Conservation (phyloP, 2,113 vertebrate species). For the Benitochromis conjunctus region DNA sequence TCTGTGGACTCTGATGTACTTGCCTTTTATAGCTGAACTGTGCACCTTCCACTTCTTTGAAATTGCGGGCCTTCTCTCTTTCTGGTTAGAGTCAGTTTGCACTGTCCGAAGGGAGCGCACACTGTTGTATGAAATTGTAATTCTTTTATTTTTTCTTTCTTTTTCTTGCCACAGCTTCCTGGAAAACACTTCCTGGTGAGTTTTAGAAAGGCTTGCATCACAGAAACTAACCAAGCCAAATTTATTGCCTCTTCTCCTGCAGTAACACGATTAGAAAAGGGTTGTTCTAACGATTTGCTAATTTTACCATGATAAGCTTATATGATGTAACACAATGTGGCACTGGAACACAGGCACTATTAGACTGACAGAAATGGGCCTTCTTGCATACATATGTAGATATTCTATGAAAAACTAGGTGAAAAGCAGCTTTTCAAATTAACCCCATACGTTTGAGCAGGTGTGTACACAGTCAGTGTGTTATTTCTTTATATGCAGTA, state of each 20-base stretch:
- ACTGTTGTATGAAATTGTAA: not conserved
- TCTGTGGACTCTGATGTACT: not conserved
- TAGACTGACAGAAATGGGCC: not conserved
- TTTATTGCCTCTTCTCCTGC: not conserved
- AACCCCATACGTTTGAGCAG: not conserved
- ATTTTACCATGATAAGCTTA: not conserved
- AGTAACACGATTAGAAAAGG: not conserved
- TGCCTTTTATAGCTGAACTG: not conserved
- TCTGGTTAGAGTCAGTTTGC: not conserved
- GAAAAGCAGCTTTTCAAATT: not conserved
- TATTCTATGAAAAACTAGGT: not conserved
- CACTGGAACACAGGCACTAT: not conserved
- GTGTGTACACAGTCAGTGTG: not conserved
- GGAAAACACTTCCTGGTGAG: not conserved
- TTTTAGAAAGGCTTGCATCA: not conserved
- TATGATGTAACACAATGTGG: not conserved
- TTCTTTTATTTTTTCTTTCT: not conserved
- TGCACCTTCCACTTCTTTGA: not conserved
- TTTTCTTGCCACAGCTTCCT: not conserved
- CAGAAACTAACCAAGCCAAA: not conserved
- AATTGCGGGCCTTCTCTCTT: not conserved
- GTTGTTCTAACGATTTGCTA: rapidly evolving
- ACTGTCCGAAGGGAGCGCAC: not conserved
- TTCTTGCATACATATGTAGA: not conserved
- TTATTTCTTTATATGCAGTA: not conserved